Evolutionary conservation across 2,113 vertebrate species (phyloP).

Genomic region (Collichthys lucidus): DNA sequence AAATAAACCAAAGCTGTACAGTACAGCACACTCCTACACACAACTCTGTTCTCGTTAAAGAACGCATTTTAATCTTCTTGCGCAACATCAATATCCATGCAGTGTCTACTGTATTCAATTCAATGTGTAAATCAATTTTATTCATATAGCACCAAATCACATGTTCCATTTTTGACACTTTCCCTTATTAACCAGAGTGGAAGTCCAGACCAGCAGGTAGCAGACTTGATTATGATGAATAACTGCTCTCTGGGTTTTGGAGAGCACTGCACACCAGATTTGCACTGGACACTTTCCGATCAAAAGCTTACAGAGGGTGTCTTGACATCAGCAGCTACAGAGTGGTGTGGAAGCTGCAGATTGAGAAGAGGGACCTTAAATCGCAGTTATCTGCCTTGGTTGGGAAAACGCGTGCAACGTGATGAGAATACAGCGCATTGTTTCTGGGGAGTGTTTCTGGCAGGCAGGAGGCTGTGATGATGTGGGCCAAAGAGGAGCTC

Average conservation of each 20-base stretch:
- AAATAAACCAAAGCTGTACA: constrained; percentile 26
- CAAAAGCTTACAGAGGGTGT: constrained; percentile 26
- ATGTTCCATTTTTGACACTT: background rate
- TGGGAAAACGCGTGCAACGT: constrained; percentile 21
- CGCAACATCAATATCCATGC: background rate
- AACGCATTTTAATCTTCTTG: background rate
- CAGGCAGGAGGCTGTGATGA: constrained; percentile 36
- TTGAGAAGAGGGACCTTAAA: constrained; percentile 48
- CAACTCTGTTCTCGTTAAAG: constrained; percentile 1
- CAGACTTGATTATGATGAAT: background rate
- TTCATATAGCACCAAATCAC: background rate
- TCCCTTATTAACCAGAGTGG: background rate
- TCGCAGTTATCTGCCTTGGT: constrained; percentile 21
- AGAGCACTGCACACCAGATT: constrained; percentile 7
- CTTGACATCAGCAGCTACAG: constrained; percentile 39
- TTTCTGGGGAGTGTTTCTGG: constrained; percentile 38
- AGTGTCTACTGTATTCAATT: too few relatives aligned
- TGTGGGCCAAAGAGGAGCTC: constrained; percentile 38
- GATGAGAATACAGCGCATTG: constrained; percentile 42
- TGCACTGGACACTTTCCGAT: constrained; percentile 30
- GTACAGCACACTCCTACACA: constrained; percentile 32
- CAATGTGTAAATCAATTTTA: too few relatives aligned
- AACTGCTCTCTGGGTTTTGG: background rate
- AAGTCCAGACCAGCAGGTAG: constrained; percentile 5
- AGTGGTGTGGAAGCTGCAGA: constrained; percentile 43